Conservation (phyloP, 2,888 invertebrate species). For the Andrena marginata region DNA sequence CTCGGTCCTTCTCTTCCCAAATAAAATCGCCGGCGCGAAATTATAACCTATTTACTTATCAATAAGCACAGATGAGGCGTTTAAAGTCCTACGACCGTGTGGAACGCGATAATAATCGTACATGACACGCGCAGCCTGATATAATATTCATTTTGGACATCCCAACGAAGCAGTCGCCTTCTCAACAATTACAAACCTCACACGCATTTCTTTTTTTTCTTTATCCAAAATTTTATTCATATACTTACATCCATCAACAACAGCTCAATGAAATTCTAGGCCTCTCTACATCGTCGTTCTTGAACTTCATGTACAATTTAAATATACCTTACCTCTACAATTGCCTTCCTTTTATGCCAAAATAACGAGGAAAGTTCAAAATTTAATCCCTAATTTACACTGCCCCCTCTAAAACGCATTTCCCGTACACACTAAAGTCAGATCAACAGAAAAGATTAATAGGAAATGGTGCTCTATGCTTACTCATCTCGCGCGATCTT, state of each 20-base stretch:
- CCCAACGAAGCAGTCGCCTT: constrained; percentile 32
- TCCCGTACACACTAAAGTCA: constrained; percentile 20
- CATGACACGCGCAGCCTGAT: constrained; percentile 37
- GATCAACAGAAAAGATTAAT: constrained; percentile 14
- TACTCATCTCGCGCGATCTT: constrained; percentile 2
- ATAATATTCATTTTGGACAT: constrained; percentile 19
- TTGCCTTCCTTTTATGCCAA: constrained; percentile 16
- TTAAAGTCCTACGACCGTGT: constrained; percentile 44
- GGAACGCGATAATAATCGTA: constrained; percentile 38
- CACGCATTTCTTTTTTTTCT: constrained; percentile 29
- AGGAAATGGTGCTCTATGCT: constrained; percentile 1
- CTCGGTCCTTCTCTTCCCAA: constrained; percentile 30
- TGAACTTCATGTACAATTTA: constrained; percentile 43
- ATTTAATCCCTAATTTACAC: constrained; percentile 21
- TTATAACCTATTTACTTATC: constrained; percentile 46
- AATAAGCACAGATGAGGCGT: constrained; percentile 67
- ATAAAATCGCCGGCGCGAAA: constrained; percentile 43
- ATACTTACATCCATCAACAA: constrained; percentile 59
- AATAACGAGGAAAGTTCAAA: constrained; percentile 28
- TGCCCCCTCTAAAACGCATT: neutral
- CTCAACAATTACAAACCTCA: constrained; percentile 46
- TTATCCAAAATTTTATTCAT: constrained; percentile 51
- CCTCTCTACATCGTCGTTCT: constrained; percentile 2
- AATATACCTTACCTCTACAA: constrained; percentile 44
- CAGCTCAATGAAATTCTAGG: constrained; percentile 28